Conservation (phyloP, 2,113 vertebrate genomes). For the Labeo rohita region DNA sequence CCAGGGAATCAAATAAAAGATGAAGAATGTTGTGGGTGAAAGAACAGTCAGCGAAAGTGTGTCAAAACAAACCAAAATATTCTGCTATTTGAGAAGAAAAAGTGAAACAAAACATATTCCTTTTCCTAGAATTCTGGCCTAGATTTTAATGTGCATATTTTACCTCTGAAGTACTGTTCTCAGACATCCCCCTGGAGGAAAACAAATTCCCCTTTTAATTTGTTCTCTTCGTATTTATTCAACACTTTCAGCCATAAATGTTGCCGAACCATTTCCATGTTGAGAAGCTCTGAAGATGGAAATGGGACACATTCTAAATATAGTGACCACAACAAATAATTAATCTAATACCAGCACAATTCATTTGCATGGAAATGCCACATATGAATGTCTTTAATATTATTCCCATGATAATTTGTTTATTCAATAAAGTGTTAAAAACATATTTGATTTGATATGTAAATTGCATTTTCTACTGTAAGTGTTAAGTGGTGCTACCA, state of each 20-base stretch:
- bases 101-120: neutral
- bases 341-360: neutral
- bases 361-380: slow-evolving; percentile 14
- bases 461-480: neutral
- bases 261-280: neutral
- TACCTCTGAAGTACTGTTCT: neutral
- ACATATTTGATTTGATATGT: neutral
- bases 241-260: neutral
- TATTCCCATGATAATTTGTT: neutral
- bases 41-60: neutral
- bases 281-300: neutral
- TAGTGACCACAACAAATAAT: neutral
- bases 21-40: neutral
- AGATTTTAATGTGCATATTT: slow-evolving; percentile 13
- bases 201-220: neutral
- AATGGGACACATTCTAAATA: slow-evolving; percentile 11
- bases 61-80: neutral
- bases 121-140: neutral
- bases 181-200: neutral
- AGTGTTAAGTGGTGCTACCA: neutral
- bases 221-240: neutral
- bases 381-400: neutral
- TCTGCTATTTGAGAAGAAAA: neutral
- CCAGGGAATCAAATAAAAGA: neutral
- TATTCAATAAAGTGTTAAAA: neutral